Percentiles rank a stretch among this genome's conserved stretches.
phyloP scores from a whole-genome alignment of 2,797 vertebrate species.

The Sebastes trivittatus region DNA sequence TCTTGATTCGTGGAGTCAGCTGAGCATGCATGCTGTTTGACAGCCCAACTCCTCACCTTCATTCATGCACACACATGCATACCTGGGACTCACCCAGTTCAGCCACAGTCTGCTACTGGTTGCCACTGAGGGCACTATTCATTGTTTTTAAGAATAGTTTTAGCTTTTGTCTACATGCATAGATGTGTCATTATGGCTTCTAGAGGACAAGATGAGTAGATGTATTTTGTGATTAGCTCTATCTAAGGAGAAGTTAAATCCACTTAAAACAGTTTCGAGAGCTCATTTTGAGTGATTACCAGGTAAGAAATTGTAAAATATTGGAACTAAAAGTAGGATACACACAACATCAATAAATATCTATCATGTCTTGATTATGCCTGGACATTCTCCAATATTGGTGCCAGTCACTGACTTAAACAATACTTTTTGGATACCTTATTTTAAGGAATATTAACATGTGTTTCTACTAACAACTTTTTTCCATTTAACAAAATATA shows the following conservation, averaged over 20 bases:
- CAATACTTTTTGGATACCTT: background rate
- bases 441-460: background rate
- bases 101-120: background rate
- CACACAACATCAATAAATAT: background rate
- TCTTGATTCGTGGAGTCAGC: background rate
- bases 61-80: background rate
- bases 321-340: background rate
- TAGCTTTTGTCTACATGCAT: background rate
- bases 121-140: background rate
- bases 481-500: background rate
- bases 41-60: background rate
- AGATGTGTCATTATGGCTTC: background rate
- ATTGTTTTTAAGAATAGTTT: background rate
- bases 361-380: background rate
- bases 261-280: background rate
- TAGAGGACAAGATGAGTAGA: background rate
- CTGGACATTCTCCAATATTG: background rate
- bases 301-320: background rate
- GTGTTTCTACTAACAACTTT: background rate
- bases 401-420: background rate
- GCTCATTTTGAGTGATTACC: background rate
- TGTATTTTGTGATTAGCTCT: background rate
- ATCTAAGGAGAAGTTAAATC: background rate
- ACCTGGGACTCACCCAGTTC: background rate
- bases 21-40: background rate